Base-by-base conservation (phyloP, 2,113 vertebrate species). In the Tinamus guttatus region DNA sequence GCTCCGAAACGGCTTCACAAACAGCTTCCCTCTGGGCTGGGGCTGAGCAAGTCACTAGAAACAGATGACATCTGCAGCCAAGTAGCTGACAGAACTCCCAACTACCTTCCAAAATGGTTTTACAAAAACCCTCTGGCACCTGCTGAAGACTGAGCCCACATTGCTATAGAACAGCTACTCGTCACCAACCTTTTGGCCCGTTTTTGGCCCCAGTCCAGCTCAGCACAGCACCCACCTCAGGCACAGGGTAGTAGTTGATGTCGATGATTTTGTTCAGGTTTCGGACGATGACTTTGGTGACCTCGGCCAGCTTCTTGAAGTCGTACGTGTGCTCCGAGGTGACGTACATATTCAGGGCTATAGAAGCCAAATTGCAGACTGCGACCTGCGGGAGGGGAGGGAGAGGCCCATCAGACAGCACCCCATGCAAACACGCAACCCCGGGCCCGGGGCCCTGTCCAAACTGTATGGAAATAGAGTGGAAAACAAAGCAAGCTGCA, bases 251-350 rank as follows among this genome's bases (percentile, higher is more conserved):
- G 94, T 98, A 99, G 95, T 99, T 99, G 96, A 99, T 99, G n/a
- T 99, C 99, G 24, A 99, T 99, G 92, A 99, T 99, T 96, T 99
- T 99, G 96, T 99, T 99, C 68, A 99, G 98, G 97, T 99, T 99
- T 63, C 97, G 96, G 54, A 99, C 99, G 4, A 99, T 98, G 69
- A 99, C 99, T 94, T 98, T 98, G 28, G 99, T 99, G 92, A 99
- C 99, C 4, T 98, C 98, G 3, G 98, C 98, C 58, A 99, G 97
- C 87, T 98, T 99, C 91, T 98, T 87, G 97, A 99, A 99, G 81
- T 99, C 99, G 1, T 98, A 99, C 0, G 97, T 99, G 78, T 97
- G 98, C 65, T 99, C 99, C 0, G 98, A 58, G 5, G 99, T 99
- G 84, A 99, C 99, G 1, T 99, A 99, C 99, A 99, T 99, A 96